Conservation (phyloP, 1,140 invertebrate species). For the Scaptomyza graminum region DNA sequence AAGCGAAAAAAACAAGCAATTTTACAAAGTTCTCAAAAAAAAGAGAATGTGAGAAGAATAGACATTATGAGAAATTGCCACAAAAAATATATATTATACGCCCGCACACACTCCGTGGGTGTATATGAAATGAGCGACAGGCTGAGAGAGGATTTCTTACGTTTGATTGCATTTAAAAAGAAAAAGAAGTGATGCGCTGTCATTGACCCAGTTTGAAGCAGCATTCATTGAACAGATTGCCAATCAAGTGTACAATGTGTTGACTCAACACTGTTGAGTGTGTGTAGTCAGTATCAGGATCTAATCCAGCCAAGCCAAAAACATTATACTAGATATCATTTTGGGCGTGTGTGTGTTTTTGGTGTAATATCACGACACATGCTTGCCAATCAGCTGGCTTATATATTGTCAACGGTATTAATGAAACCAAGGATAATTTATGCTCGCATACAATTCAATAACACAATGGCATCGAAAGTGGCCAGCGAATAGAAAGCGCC, state of each 20-base stretch:
- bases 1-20: slow-evolving; percentile 8
- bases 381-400: slow-evolving; percentile 50
- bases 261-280: too few species aligned
- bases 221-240: slow-evolving; percentile 49
- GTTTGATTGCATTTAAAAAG: slow-evolving; percentile 65
- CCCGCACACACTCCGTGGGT: too few species aligned
- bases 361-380: slow-evolving; percentile 4
- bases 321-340: slow-evolving; percentile 43
- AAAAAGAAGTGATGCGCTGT: slow-evolving; percentile 54
- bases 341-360: background rate
- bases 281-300: background rate
- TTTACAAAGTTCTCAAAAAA: slow-evolving; percentile 8
- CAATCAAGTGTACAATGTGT: slow-evolving; percentile 31
- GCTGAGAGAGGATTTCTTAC: slow-evolving; percentile 72
- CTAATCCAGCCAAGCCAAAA: slow-evolving; percentile 27
- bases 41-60: slow-evolving; percentile 2
- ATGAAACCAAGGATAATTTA: slow-evolving; percentile 69
- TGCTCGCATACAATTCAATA: slow-evolving; percentile 64
- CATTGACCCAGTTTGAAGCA: slow-evolving; percentile 25
- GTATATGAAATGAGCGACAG: slow-evolving; percentile 53
- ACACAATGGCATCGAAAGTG: slow-evolving; percentile 60
- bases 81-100: background rate
- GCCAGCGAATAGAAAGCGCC: slow-evolving; percentile 21
- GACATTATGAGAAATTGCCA: slow-evolving; percentile 43
- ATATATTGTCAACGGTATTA: slow-evolving; percentile 43